Percentiles rank a stretch among this genome's conserved stretches.
Evolutionary conservation across 2,113 vertebrate genomes (phyloP).

Genomic region (Atractosteus spatula): DNA sequence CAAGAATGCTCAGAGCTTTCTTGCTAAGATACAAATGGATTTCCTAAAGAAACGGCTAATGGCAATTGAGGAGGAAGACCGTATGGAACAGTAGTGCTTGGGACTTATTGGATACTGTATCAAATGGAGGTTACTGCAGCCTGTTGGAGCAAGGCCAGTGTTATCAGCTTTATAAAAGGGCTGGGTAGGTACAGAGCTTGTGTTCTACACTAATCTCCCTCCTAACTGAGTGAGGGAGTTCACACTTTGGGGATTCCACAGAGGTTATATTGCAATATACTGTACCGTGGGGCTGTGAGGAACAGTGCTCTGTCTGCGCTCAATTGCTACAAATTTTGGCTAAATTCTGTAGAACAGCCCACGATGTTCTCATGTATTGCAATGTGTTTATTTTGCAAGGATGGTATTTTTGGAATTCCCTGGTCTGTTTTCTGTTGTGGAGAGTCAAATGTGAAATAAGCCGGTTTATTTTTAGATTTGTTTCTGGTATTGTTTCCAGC

Average conservation of each 20-base stretch:
- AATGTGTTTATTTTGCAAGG: too few species aligned
- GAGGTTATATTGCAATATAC: background rate
- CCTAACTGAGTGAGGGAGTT: background rate
- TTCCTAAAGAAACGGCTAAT: conserved; percentile 13
- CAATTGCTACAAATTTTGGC: too few species aligned
- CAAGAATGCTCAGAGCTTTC: background rate
- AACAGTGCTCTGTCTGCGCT: background rate
- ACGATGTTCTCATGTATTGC: too few species aligned
- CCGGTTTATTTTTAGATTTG: too few species aligned
- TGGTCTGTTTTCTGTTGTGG: too few species aligned
- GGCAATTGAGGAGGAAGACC: conserved; percentile 31
- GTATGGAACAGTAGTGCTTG: conserved; percentile 36
- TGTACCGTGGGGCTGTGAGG: conserved; percentile 24
- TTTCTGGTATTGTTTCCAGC: too few species aligned
- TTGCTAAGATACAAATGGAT: background rate
- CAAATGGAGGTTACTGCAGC: conserved; percentile 83
- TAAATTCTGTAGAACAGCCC: too few species aligned
- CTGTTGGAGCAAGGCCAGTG: conserved; percentile 88
- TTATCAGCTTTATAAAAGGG: conserved; percentile 91
- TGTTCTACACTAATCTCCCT: too few species aligned
- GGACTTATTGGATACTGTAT: conserved; percentile 46
- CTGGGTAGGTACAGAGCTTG: conserved; percentile 77
- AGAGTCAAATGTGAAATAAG: too few species aligned
- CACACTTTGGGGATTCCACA: conserved; percentile 34
- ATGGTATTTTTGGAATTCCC: too few species aligned